Base-by-base conservation (phyloP, 2,888 invertebrate species). In the Stratiomys singularior region DNA sequence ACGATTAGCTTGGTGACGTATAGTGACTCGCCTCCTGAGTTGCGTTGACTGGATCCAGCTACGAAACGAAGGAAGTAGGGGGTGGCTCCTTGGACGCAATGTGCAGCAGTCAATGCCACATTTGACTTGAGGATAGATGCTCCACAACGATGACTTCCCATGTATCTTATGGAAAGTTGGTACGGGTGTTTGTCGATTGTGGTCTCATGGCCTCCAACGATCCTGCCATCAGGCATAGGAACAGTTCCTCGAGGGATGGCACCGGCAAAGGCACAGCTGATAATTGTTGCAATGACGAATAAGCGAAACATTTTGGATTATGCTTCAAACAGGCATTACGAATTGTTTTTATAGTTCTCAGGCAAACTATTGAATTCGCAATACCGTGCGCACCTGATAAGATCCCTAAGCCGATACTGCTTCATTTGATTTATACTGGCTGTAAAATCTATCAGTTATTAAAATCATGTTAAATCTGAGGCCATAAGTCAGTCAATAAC, bases 111-210 rank as follows among this genome's bases (percentile, higher is more conserved):
- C 25, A 76, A 18, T 3, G n/a, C 46, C 15, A 18, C 23, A 46
- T 44, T 76, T 13, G 13, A n/a, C 1, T 64, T 47, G 28, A 90
- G 83, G 18, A 90, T 88, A 1, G 88, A 82, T 0, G 88, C 90
- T 0, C 90, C 90, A 80, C 90, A 90, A 0, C 85, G 82, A 79
- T 90, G 89, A 0, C 84, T 81, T 0, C 86, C 88, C 46, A 85
- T 81, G 25, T 64, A 76, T n/a, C 46, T 7, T 5, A 80, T 52
- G 9, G 77, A 79, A 5, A 77, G 13, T 67, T 78, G 77, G 28
- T 71, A 71, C 18, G 79, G 78, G 30, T 64, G 67, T 11, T 79
- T 27, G 23, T 77, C 52, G 56, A 80, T 78, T 5, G 47, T 64
- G 3, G 77, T 71, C 13, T 67, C 64, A 11, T 78, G 37, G 15